Evolutionary conservation across 1,140 invertebrate genomes (phyloP), one percentile per base, ranked within the genome.

Genomic region (Schlechtendalia chinensis): DNA sequence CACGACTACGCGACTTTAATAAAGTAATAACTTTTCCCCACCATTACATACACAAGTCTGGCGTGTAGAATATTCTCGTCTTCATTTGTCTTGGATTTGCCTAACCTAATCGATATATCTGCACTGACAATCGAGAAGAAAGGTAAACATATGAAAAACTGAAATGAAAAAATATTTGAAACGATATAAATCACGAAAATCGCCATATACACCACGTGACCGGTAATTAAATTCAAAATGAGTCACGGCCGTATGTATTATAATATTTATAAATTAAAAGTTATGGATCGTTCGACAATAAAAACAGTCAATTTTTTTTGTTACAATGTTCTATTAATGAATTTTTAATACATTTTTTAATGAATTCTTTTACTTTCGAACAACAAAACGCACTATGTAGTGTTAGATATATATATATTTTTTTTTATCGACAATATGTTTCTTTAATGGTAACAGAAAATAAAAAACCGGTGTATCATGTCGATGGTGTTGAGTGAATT

Each of bases 391-490:
- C 32, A 39, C 3, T 39, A 39, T 39, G 3, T 4, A 39, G 3
- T 39, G 32, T 8, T 4, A 39, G 8, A 39, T 39, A 39, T 39
- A 39, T n/a, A n/a, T n/a, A n/a, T n/a, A n/a, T n/a, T n/a, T 8
- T 39, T 39, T 39, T 39, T 22, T 67, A 67, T 6, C 5, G 47
- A 50, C 12, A 50, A 50, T 50, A 39, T 39, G 32, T 39, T 39
- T 39, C 8, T 39, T 39, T 39, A 39, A 4, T 8, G 32, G 61
- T 65, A 67, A 67, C 63, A 12, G 11, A 32, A 17, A 61, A 65
- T 22, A 16, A 67, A 45, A 27, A 69, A 69, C 67, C 67, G 67
- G 67, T 69, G 47, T 47, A 50, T 47, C 22, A 27, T 50, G n/a
- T 50, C 22, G 8, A n/a, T 11, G 10, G 22, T 39, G 67, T 69